These are phyloP conservation scores for Chrysogorgia sp. DNA, from an alignment of 92 coral and sea anemone genomes.

Conservation along the genomic window DNA sequence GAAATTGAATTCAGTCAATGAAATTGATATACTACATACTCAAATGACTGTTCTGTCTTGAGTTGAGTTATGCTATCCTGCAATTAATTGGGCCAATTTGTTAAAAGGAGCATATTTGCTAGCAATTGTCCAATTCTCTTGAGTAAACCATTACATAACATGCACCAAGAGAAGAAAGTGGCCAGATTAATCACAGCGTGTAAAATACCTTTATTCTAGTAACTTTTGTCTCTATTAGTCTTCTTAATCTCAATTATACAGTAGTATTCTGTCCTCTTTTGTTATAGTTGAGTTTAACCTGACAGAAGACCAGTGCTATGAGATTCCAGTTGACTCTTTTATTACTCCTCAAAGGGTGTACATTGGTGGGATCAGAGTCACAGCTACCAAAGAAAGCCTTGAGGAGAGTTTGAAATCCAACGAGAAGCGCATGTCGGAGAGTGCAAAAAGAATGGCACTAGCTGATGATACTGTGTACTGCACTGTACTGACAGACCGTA, in stretches of 20 bases:
- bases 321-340: slow-evolving; percentile 89
- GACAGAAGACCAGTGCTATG: slow-evolving; percentile 83
- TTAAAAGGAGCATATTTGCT: too few species aligned
- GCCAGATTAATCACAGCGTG: too few species aligned
- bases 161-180: too few species aligned
- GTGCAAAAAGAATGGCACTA: background rate
- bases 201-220: too few species aligned
- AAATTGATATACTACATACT: too few species aligned
- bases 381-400: background rate
- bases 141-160: too few species aligned
- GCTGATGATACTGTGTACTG: background rate
- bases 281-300: slow-evolving; percentile 55
- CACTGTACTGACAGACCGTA: slow-evolving; percentile 5
- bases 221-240: too few species aligned
- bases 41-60: too few species aligned
- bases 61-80: too few species aligned
- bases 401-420: background rate
- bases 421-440: slow-evolving; percentile 2
- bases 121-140: too few species aligned
- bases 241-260: background rate
- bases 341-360: slow-evolving; percentile 66
- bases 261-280: background rate
- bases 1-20: too few species aligned
- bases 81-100: too few species aligned
- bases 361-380: slow-evolving; percentile 62